Base-by-base conservation (phyloP, 2,888 invertebrate species). In the Leuctra nigra region DNA sequence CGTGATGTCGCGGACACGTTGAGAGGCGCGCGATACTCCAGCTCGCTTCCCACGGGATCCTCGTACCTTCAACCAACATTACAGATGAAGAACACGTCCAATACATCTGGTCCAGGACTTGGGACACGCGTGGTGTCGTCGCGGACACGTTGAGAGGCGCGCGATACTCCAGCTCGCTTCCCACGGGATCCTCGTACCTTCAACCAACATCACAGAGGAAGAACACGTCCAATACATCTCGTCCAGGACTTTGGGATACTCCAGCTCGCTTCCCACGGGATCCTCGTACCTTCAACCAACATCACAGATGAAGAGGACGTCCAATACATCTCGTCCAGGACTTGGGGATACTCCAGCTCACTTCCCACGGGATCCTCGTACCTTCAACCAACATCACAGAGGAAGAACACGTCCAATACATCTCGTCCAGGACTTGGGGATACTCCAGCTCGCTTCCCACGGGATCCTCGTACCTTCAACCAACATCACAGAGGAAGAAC, bases 71-170 rank as follows among this genome's bases (percentile, higher is more conserved):
- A 13, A 16, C 38, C 29, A 11, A 33, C n/a, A n/a, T n/a, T n/a
- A n/a, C n/a, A n/a, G n/a, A n/a, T n/a, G n/a, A n/a, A n/a, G n/a
- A n/a, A n/a, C n/a, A n/a, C n/a, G n/a, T n/a, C n/a, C n/a, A n/a
- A n/a, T n/a, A 84, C 33, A 82, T 18, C 7, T 54, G 53, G 67
- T 65, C 83, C 35, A 61, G 29, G n/a, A n/a, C n/a, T n/a, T n/a
- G n/a, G n/a, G n/a, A n/a, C n/a, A n/a, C n/a, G n/a, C n/a, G n/a
- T n/a, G n/a, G n/a, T n/a, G n/a, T n/a, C n/a, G n/a, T n/a, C n/a
- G n/a, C n/a, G n/a, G n/a, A n/a, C n/a, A n/a, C n/a, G n/a, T n/a
- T n/a, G n/a, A n/a, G n/a, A n/a, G n/a, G n/a, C n/a, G n/a, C n/a
- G n/a, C n/a, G n/a, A n/a, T n/a, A n/a, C n/a, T n/a, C n/a, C n/a